Conservation (phyloP, 2,888 invertebrate species). For the Apamea anceps region DNA sequence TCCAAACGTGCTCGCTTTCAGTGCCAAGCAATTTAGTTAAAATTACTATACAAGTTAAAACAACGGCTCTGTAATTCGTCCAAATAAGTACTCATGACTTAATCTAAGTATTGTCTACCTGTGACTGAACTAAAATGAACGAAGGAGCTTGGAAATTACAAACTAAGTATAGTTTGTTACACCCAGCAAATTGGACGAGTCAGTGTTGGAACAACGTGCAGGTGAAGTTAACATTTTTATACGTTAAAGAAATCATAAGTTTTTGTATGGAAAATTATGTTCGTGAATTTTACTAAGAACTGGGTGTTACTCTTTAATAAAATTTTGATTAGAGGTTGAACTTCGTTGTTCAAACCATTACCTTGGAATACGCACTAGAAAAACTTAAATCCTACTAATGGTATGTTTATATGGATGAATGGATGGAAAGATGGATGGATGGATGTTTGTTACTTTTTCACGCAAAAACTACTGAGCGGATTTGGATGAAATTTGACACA, state of each 20-base stretch:
- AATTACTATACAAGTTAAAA: slow-evolving; percentile 62
- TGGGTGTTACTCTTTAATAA: not conserved
- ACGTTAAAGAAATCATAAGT: not conserved
- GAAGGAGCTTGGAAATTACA: slow-evolving; percentile 36
- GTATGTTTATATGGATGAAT: no score
- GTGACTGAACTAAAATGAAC: slow-evolving; percentile 56
- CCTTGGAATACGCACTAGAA: not conserved
- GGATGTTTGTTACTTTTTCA: no score
- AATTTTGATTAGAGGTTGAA: not conserved
- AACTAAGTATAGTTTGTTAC: slow-evolving; percentile 50
- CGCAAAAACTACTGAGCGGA: no score
- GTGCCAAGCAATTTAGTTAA: slow-evolving; percentile 45
- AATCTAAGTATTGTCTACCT: slow-evolving; percentile 59
- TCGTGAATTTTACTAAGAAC: not conserved
- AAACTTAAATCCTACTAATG: not conserved
- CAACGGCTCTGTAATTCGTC: slow-evolving; percentile 59
- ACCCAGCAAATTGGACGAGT: slow-evolving; percentile 52
- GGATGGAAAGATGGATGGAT: no score
- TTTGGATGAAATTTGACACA: no score
- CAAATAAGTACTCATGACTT: slow-evolving; percentile 61
- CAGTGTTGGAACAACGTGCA: slow-evolving; percentile 14
- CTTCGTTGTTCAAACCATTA: not conserved
- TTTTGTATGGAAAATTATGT: not conserved
- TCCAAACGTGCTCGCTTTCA: slow-evolving; percentile 22
- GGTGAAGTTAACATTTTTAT: slow-evolving; percentile 3